Evolutionary conservation across 1,140 invertebrate species (phyloP), one percentile per base, ranked within the genome.

Genomic region (Pseudomyrmex concolor): DNA sequence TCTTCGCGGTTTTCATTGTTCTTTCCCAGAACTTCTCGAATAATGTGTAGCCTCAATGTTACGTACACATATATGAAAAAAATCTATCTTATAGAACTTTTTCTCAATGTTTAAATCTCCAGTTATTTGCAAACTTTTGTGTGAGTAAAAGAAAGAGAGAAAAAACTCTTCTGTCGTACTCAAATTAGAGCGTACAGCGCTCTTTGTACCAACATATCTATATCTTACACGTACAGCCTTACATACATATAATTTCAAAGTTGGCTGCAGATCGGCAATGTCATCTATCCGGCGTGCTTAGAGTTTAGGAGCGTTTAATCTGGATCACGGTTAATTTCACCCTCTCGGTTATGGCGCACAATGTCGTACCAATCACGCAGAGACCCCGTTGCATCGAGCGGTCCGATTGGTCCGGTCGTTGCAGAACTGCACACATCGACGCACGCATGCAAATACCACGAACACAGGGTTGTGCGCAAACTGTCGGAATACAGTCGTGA

Each of bases 271-370:
- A n/a, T 54, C 62, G 51, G 43, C 70, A 85, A 87, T 86, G 71
- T 72, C 59, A 55, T 60, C 68, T 60, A 45, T 55, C 3, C 13
- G 68, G 83, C 68, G 86, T 82, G 82, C 51, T 54, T 83, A 66
- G 80, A 63, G 85, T 84, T 80, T 87, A 71, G 54, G 55, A 84
- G 71, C 86, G 77, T 87, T 87, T 87, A 83, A 88, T 87, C 64
- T 67, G 73, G 87, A 88, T 84, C 84, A 86, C 77, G 86, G 87
- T 86, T 88, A 89, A 89, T 89, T 89, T 89, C 84, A 76, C 70
- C 84, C 68, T 71, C 60, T 71, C 60, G 80, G 84, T 88, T 82
- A 71, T 86, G 80, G 73, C 68, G 84, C 73, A 88, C 86, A 88
- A 89, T 89, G 62, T 63, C 84, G 83, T 81, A 88, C 72, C 86